Evolutionary conservation across 53 echinoderm and acorn worm genomes (phyloP), one percentile per base, ranked within the genome.

Genomic region (Echinometra lucunter): DNA sequence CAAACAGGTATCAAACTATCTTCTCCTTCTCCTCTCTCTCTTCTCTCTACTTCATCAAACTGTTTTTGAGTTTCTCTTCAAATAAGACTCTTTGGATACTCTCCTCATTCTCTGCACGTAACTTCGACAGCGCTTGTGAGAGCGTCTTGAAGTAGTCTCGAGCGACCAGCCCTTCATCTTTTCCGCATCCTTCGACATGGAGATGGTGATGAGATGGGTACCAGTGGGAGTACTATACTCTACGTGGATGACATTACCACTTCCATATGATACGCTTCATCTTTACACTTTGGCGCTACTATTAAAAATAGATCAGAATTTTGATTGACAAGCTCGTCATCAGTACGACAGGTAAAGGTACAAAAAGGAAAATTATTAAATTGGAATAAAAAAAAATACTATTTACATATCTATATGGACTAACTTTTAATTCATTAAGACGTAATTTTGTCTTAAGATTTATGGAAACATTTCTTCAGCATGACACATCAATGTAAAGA

Each of bases 81-180:
- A 91, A 91, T 28, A 66, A n/a, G 70, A 4, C 91, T 69, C 66
- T 70, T 63, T 30, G 38, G 28, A 40, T 63, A 42, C 69, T 17
- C 91, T 91, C 45, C 66, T 44, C 30, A 91, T 91, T 66, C 91
- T 6, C 66, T 16, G 91, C 91, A 91, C 91, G 91, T 67, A 91
- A 32, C 91, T 38, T 38, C 37, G 35, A 37, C 37, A 57, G 18
- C 58, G 21, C 58, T 89, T 44, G 56, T n/a, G 32, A 57, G 6
- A 17, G 88, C 44, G 81, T 44, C 2, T 44, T 89, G 58, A 60
- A 89, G 89, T 57, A 89, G 89, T 89, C 89, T 89, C 89, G 37
- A 60, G 89, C 58, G 89, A 30, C 89, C 57, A 89, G 58, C 38
- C 89, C 89, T 89, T 38, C 89, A 89, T 58, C 23, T 60, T 58